Base-by-base conservation (phyloP, 2,797 vertebrate species). In the Kryptolebias ocellatus region DNA sequence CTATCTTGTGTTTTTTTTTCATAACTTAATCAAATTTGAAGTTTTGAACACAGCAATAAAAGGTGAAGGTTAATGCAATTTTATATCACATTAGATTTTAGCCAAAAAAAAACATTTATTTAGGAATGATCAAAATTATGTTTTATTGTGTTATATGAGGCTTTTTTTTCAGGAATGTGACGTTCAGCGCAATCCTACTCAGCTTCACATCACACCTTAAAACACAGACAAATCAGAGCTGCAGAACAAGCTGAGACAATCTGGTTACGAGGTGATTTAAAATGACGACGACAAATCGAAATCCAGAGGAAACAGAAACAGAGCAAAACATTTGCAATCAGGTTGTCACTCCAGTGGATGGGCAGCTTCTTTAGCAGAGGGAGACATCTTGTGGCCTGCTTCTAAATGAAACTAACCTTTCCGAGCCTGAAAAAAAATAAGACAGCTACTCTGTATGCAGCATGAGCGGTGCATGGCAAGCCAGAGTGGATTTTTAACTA, bases 321-420 rank as follows among this genome's bases (percentile, higher is more conserved):
- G 4, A 64, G 53, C 46, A 59, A 20, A 63, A 24, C 47, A 55
- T 66, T 61, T 65, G 54, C 58, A 68, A 53, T 67, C 69, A 63
- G 50, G 64, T 49, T 67, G 74, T 76, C 72, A 69, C 20, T 73
- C 57, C 52, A 37, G 67, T 60, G 63, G 76, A 84, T 8, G 0
- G 53, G 70, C 68, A 58, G 80, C 88, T 88, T 89, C 75, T 90
- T 91, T 86, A 88, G 90, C 78, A 76, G 70, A 92, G 90, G 87
- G 91, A 90, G 93, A 94, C 92, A 92, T 89, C 92, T 93, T 88
- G 92, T 93, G 93, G 93, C 75, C 78, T 82, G 64, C 64, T 67
- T 77, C 67, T 84, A 86, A 87, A 90, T 82, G 31, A 80, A 87
- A 80, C 59, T 55, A 79, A 76, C 78, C 69, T 70, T 71, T 44